These are phyloP conservation scores for Sialia sialis DNA, from an alignment of 2,113 vertebrate species.

Conservation along the genomic window DNA sequence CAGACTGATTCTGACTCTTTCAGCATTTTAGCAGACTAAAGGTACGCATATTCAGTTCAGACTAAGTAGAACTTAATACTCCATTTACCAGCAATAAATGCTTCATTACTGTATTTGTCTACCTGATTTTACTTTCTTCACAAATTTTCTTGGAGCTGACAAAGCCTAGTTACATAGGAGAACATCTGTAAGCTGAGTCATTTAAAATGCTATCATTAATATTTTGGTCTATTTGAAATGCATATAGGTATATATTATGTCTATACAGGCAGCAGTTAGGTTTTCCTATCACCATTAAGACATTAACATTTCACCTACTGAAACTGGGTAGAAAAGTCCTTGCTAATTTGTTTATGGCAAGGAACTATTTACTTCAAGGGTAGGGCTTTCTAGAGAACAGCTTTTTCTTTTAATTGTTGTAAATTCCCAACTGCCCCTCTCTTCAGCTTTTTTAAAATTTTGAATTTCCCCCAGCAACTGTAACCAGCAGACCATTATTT, in stretches of 20 bases:
- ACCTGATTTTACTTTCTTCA: background rate
- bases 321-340: background rate
- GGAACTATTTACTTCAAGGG: background rate
- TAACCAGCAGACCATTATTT: background rate
- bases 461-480: background rate
- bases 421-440: background rate
- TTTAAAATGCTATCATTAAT: background rate
- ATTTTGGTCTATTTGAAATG: background rate
- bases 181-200: background rate
- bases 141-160: background rate
- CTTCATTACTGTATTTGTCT: background rate
- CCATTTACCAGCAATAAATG: background rate
- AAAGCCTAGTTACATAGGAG: background rate
- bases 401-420: background rate
- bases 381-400: background rate
- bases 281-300: background rate
- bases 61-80: background rate
- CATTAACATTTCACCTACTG: background rate
- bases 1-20: background rate
- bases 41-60: background rate
- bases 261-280: background rate
- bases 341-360: background rate
- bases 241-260: background rate
- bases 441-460: background rate
- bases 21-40: background rate